Evolutionary conservation across 2,797 vertebrate genomes (phyloP).

Genomic region (Aselliscus stoliczkanus): DNA sequence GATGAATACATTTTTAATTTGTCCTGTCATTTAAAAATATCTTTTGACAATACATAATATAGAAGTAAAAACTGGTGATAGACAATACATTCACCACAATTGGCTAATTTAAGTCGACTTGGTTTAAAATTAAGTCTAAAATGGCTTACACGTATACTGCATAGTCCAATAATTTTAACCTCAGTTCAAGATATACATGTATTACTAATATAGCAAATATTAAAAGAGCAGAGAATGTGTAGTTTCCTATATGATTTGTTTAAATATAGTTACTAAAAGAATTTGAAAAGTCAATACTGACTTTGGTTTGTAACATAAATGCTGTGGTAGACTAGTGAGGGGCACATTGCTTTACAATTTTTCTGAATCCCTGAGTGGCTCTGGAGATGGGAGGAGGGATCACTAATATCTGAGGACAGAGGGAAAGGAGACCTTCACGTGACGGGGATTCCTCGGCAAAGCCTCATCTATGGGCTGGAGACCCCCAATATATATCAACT

Average conservation of each 20-base stretch:
- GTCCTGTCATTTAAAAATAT: neutral
- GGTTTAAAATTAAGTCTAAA: slow-evolving; percentile 25
- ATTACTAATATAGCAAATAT: neutral
- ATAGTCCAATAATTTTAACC: neutral
- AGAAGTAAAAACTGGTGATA: neutral
- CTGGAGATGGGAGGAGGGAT: neutral
- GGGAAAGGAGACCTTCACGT: neutral
- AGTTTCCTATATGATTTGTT: neutral
- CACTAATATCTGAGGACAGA: neutral
- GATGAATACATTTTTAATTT: neutral
- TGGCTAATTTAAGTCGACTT: neutral
- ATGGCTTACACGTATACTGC: neutral
- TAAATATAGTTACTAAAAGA: neutral
- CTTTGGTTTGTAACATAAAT: neutral
- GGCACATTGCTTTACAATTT: neutral
- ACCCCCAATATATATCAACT: neutral
- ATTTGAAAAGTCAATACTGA: neutral
- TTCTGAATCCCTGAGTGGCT: neutral
- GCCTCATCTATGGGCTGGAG: neutral
- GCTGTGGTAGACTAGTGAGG: neutral
- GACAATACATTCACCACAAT: slow-evolving; percentile 20
- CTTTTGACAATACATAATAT: neutral
- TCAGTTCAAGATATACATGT: neutral
- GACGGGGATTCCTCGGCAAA: neutral
- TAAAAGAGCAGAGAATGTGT: neutral